These are phyloP conservation scores for Cathartes aura DNA, from an alignment of 2,113 vertebrate genomes.

Conservation along the genomic window DNA sequence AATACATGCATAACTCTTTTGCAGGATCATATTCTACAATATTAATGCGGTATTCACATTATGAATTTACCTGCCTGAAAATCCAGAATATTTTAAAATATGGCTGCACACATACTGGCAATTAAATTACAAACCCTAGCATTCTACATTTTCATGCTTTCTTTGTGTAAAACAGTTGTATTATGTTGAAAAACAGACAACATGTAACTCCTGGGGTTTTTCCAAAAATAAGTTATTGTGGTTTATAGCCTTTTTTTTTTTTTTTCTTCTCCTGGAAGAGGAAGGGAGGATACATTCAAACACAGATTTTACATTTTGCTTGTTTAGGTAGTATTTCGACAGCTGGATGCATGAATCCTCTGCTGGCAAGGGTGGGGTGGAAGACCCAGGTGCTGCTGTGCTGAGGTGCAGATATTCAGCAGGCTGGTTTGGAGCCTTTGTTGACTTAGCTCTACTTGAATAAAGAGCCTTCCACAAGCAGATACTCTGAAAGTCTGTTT, in stretches of 20 bases:
- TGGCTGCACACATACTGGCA: not conserved
- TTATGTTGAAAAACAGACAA: not conserved
- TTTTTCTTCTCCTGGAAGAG: not conserved
- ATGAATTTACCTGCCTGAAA: conserved; percentile 53
- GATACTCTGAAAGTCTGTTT: not conserved
- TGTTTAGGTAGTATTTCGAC: not conserved
- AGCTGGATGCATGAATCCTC: not conserved
- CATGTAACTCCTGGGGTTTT: not conserved
- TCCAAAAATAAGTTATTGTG: not conserved
- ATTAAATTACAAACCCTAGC: not conserved
- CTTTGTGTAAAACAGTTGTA: not conserved
- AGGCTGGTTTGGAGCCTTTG: not conserved
- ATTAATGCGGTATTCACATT: conserved; percentile 32
- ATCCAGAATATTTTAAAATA: conserved; percentile 25
- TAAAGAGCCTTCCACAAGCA: not conserved
- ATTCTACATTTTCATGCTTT: not conserved
- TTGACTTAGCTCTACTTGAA: not conserved
- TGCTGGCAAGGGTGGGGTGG: not conserved
- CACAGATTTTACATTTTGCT: not conserved
- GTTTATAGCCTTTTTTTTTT: not conserved
- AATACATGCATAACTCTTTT: conserved; percentile 45
- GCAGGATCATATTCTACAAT: conserved; percentile 20
- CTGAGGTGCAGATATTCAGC: not conserved
- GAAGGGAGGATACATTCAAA: not conserved
- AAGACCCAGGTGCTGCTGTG: not conserved